Conservation (phyloP, 2,113 vertebrate genomes). For the Pygoscelis adeliae region DNA sequence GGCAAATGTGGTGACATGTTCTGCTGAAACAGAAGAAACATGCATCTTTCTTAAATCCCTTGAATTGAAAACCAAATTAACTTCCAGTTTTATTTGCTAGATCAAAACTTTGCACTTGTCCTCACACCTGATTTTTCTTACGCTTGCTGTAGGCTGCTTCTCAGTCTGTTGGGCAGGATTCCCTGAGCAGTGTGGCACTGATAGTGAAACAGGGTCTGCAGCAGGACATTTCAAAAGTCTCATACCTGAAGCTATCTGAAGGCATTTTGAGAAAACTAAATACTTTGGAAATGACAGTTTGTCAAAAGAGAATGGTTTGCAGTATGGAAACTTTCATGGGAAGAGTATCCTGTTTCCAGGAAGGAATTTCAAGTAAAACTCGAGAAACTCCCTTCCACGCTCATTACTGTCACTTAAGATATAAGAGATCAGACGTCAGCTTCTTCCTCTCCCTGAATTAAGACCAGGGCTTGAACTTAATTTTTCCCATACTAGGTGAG, state of each 20-base stretch:
- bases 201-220: neutral
- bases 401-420: neutral
- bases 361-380: neutral
- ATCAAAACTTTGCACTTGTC: neutral
- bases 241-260: neutral
- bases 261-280: neutral
- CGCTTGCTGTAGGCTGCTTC: neutral
- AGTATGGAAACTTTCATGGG: neutral
- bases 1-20: neutral
- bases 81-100: neutral
- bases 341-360: neutral
- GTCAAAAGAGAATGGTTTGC: neutral
- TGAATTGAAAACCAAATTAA: neutral
- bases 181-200: neutral
- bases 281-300: neutral
- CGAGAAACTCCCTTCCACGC: rapidly evolving
- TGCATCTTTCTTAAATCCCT: neutral
- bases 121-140: neutral
- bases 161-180: neutral
- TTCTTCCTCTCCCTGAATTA: neutral
- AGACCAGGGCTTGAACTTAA: neutral
- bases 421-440: neutral
- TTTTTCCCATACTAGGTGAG: neutral
- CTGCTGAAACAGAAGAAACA: neutral
- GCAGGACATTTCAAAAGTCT: neutral